Percentiles rank a stretch among this genome's conserved stretches.
phyloP scores from a whole-genome alignment of 2,113 vertebrate genomes.

The Delphinapterus leucas region DNA sequence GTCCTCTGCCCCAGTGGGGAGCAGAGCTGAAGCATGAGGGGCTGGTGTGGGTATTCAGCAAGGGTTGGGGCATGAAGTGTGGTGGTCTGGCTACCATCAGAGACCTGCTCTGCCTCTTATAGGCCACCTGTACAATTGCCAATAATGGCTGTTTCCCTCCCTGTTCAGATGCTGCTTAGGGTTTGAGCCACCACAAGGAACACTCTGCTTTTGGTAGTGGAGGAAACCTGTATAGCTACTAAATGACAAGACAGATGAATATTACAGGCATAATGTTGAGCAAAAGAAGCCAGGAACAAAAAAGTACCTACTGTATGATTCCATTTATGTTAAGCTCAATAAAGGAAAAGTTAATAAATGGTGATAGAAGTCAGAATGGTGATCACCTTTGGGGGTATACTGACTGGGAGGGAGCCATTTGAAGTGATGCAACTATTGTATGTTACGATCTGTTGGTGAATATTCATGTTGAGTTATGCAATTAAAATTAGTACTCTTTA shows the following conservation, averaged over 20 bases:
- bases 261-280: background rate
- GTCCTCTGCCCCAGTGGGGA: background rate
- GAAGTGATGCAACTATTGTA: background rate
- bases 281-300: background rate
- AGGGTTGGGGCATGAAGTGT: background rate
- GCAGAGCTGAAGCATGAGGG: background rate
- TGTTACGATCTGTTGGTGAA: background rate
- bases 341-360: background rate
- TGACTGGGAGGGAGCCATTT: background rate
- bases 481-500: background rate
- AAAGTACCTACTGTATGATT: background rate
- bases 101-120: background rate
- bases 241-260: background rate
- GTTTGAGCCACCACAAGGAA: background rate
- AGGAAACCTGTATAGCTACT: background rate
- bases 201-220: background rate
- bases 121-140: background rate
- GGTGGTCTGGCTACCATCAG: background rate
- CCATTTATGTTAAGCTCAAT: background rate
- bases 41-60: background rate
- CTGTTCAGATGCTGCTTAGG: background rate
- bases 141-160: background rate
- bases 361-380: background rate
- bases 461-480: background rate
- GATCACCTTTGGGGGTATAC: background rate